phyloP scores from a whole-genome alignment of 2,888 invertebrate genomes.

The Xiphydria camelus region DNA sequence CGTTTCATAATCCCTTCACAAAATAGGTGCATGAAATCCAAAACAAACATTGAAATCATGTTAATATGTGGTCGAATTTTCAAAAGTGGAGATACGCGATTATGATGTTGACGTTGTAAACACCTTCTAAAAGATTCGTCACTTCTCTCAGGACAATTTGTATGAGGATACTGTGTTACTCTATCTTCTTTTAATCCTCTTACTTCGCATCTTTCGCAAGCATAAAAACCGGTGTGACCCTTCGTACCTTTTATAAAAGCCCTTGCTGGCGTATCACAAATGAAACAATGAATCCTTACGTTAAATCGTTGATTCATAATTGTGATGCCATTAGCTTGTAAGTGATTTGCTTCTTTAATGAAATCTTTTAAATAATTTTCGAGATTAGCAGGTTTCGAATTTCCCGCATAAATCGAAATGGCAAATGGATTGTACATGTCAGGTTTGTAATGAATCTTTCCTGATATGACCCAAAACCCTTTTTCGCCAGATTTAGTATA shows the following conservation, averaged over 20 bases:
- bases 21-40: conserved; percentile 5
- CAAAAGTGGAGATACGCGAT: neutral
- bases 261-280: conserved; percentile 25
- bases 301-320: conserved; percentile 15
- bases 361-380: conserved; percentile 22
- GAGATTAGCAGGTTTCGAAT: conserved; percentile 19
- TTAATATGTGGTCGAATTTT: neutral
- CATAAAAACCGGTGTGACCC: conserved; percentile 22
- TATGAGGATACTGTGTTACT: neutral
- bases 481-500: neutral
- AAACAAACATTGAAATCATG: neutral
- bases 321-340: conserved; percentile 16
- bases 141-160: neutral
- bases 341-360: conserved; percentile 18
- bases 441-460: conserved; percentile 1
- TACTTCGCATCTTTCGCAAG: conserved; percentile 24
- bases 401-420: conserved; percentile 16
- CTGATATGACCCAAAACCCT: conserved; percentile 8
- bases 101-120: neutral
- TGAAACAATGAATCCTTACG: conserved; percentile 16
- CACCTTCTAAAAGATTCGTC: neutral
- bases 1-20: neutral
- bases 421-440: conserved; percentile 10
- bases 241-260: conserved; percentile 23
- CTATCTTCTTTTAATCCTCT: conserved; percentile 10